Conservation (phyloP, 2,888 invertebrate genomes). For the Stratiomys singularior region DNA sequence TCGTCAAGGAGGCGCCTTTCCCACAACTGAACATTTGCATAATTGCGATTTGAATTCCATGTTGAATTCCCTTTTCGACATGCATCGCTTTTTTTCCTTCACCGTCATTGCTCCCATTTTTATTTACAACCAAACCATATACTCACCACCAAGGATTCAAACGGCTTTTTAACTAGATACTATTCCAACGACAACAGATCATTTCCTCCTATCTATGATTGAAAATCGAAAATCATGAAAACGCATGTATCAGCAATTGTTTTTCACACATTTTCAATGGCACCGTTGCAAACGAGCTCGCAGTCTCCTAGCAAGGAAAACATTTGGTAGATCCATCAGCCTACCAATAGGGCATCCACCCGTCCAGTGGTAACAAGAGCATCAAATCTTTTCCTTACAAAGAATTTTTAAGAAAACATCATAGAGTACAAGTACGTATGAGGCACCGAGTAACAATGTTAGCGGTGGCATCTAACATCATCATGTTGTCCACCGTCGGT, state of each 20-base stretch:
- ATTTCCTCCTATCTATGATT: slow-evolving; percentile 9
- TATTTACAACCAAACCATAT: neutral
- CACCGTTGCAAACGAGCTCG: neutral
- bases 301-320: neutral
- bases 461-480: neutral
- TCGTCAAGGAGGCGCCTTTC: too few relatives aligned
- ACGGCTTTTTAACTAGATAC: neutral
- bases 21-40: slow-evolving; percentile 23
- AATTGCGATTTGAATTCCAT: slow-evolving; percentile 37
- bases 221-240: slow-evolving; percentile 12
- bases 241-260: slow-evolving; percentile 27
- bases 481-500: neutral
- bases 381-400: slow-evolving; percentile 46
- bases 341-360: too few relatives aligned
- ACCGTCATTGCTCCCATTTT: neutral
- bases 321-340: neutral
- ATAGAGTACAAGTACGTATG: slow-evolving; percentile 25
- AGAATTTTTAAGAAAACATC: slow-evolving; percentile 22
- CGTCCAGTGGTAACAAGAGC: slow-evolving; percentile 25
- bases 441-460: neutral
- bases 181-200: neutral
- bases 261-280: slow-evolving; percentile 38
- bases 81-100: slow-evolving; percentile 21
- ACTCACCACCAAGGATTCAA: neutral
- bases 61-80: slow-evolving; percentile 3